Evolutionary conservation across 2,888 invertebrate species (phyloP).

Genomic region (Hirtodrosophila duncani): DNA sequence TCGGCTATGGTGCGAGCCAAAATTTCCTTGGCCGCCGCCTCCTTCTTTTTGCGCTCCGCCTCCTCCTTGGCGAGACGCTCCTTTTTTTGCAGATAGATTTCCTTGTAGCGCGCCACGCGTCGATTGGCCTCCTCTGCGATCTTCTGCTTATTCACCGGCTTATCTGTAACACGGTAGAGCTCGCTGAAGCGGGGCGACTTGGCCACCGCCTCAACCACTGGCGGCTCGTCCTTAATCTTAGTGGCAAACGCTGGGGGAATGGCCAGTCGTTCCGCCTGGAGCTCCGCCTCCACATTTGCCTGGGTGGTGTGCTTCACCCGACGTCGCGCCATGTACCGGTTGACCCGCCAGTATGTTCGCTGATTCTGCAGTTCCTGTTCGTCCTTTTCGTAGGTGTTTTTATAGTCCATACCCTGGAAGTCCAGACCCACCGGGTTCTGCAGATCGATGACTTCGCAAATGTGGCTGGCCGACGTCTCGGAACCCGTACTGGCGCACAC

Average conservation of each 20-base stretch:
- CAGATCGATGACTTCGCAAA: slow-evolving; percentile 74
- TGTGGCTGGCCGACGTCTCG: slow-evolving; percentile 58
- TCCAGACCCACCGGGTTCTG: slow-evolving; percentile 75
- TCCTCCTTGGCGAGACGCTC: slow-evolving; percentile 23
- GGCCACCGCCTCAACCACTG: background rate
- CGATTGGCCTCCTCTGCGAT: slow-evolving; percentile 50
- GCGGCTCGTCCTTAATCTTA: slow-evolving; percentile 31
- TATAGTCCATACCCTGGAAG: slow-evolving; percentile 76
- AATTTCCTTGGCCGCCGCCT: slow-evolving; percentile 31
- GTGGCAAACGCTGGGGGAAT: slow-evolving; percentile 54
- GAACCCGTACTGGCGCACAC: slow-evolving; percentile 62
- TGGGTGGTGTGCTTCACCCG: slow-evolving; percentile 49
- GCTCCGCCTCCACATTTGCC: slow-evolving; percentile 51
- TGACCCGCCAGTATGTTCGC: slow-evolving; percentile 66
- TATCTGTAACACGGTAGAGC: slow-evolving; percentile 65
- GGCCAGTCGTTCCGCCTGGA: slow-evolving; percentile 60
- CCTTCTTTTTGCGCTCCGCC: slow-evolving; percentile 11
- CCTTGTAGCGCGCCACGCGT: slow-evolving; percentile 66
- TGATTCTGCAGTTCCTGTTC: slow-evolving; percentile 74
- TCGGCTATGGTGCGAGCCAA: slow-evolving; percentile 52
- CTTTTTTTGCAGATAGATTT: slow-evolving; percentile 62
- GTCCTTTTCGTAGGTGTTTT: slow-evolving; percentile 72
- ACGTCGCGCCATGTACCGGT: slow-evolving; percentile 69
- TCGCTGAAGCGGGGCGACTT: slow-evolving; percentile 42
- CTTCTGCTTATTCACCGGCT: slow-evolving; percentile 54